Evolutionary conservation across 1,140 invertebrate species (phyloP).

Genomic region (Anadara kagoshimensis): DNA sequence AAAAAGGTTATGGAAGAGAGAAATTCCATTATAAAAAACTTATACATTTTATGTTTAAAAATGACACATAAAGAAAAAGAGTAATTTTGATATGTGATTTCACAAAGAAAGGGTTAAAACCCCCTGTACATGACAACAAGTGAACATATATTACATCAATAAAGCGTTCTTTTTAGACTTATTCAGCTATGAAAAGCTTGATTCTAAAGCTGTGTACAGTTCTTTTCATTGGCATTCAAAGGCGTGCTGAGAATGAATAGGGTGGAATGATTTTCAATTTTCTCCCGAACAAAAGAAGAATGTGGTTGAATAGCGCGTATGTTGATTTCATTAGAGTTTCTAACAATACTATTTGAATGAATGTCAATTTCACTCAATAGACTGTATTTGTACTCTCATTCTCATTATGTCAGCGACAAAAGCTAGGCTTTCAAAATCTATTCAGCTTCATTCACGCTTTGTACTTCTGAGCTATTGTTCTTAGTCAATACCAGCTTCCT

Average conservation of each 20-base stretch:
- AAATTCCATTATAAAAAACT: too few species aligned
- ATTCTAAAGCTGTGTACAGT: constrained; percentile 46
- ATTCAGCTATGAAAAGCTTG: constrained; percentile 59
- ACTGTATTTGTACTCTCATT: constrained; percentile 65
- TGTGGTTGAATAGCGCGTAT: constrained; percentile 60
- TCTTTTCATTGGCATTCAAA: constrained; percentile 47
- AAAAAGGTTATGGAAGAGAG: too few species aligned
- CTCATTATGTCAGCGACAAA: constrained; percentile 70
- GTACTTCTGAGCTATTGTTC: constrained; percentile 52
- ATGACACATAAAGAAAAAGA: constrained; percentile 10
- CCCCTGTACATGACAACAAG: constrained; percentile 31
- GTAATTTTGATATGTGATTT: constrained; percentile 43
- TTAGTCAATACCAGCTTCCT: constrained; percentile 65
- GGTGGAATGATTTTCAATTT: constrained; percentile 72
- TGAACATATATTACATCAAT: constrained; percentile 35
- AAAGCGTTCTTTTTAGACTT: constrained; percentile 46
- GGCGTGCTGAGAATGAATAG: constrained; percentile 51
- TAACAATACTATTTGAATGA: constrained; percentile 62
- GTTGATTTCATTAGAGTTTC: constrained; percentile 68
- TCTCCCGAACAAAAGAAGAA: constrained; percentile 65
- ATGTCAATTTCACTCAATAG: constrained; percentile 65
- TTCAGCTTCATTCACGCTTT: constrained; percentile 63
- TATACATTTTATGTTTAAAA: neutral
- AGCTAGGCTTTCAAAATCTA: constrained; percentile 65
- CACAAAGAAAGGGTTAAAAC: constrained; percentile 38